phyloP scores from a whole-genome alignment of 30 jellyfish, hydroid and myxozoan species.

The Turritopsis dohrnii region DNA sequence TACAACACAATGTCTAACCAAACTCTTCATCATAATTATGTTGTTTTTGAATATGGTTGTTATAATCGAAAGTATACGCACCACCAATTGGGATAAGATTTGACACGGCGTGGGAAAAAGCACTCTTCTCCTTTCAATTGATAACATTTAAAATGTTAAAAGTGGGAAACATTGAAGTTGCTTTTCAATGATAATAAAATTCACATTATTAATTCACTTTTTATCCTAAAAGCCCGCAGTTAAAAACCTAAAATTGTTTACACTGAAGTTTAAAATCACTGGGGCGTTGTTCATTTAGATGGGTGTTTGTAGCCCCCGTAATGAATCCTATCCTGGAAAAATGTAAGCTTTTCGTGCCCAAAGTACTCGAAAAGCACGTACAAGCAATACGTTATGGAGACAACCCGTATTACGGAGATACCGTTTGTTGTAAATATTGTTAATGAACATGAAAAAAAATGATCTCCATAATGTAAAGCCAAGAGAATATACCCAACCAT shows the following conservation, averaged over 20 bases:
- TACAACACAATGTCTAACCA: no score
- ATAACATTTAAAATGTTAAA: no score
- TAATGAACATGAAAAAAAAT: no score
- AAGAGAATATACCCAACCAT: background rate
- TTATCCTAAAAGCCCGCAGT: background rate
- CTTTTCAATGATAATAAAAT: no score
- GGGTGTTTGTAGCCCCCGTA: background rate
- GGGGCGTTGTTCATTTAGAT: background rate
- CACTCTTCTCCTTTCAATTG: no score
- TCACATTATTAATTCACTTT: background rate
- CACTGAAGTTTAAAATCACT: background rate
- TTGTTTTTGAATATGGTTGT: no score
- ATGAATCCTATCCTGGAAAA: background rate
- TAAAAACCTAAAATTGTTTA: background rate
- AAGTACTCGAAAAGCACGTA: background rate
- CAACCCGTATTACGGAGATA: background rate
- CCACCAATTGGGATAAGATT: no score
- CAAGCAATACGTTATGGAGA: background rate
- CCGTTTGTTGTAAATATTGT: no score
- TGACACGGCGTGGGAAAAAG: no score
- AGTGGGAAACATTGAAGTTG: no score
- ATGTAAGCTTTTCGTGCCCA: background rate
- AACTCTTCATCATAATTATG: no score
- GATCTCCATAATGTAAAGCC: background rate
- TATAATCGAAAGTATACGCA: no score